phyloP scores from a whole-genome alignment of 2,113 vertebrate species.

The Dolichallabes microphthalmus region DNA sequence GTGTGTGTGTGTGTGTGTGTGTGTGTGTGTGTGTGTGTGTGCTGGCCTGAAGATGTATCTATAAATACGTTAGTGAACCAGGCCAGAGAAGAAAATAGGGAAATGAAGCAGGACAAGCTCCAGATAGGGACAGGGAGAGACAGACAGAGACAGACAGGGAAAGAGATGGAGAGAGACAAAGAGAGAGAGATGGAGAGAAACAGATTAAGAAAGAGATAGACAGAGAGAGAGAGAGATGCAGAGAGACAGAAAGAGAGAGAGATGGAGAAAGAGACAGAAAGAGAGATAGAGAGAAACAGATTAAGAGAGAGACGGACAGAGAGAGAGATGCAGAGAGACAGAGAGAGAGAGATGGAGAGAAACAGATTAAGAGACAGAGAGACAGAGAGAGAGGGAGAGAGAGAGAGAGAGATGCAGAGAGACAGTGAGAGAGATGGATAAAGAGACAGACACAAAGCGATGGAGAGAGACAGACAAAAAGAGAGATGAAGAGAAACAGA shows the following conservation, averaged over 20 bases:
- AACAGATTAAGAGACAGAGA: neutral
- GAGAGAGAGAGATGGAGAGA: neutral
- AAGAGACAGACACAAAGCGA: neutral
- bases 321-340: neutral
- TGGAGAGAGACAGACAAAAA: neutral
- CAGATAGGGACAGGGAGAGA: constrained; percentile 23
- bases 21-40: constrained; percentile 26
- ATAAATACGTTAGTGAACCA: constrained; percentile 56
- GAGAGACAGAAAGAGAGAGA: neutral
- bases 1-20: constrained; percentile 41
- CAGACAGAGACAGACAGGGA: constrained; percentile 17
- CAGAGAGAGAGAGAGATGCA: neutral
- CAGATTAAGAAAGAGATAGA: neutral
- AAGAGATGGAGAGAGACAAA: neutral
- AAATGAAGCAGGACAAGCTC: constrained; percentile 56
- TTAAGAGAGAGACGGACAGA: constrained; percentile 13
- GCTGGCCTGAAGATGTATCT: constrained; percentile 48
- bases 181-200: neutral
- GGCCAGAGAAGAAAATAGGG: constrained; percentile 52
- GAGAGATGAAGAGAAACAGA: neutral
- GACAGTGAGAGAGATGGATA: too few species aligned
- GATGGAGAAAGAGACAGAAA: neutral
- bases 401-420: neutral
- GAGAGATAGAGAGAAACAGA: constrained; percentile 13
- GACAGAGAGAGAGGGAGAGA: neutral